A percentile compares a stretch with the other conserved stretches of the same genome.
phyloP scores from a whole-genome alignment of 2,888 invertebrate genomes.

The Tipula helvola region DNA sequence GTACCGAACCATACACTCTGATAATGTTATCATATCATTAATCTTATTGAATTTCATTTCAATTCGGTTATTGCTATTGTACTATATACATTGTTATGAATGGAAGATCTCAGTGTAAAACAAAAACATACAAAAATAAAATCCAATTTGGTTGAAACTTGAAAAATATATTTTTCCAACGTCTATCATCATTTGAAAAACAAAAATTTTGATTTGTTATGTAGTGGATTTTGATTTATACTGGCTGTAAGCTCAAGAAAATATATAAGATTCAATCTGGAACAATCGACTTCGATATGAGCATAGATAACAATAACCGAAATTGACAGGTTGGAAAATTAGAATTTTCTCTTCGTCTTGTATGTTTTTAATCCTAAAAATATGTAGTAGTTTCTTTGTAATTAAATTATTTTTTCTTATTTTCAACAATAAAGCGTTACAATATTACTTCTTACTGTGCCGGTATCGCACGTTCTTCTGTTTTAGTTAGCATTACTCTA shows the following conservation, averaged over 20 bases:
- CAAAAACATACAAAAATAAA: not conserved
- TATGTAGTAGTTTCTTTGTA: not conserved
- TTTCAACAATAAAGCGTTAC: too few relatives aligned
- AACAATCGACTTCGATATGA: not conserved
- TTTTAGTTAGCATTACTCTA: too few relatives aligned
- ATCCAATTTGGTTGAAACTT: not conserved
- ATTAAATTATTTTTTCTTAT: not conserved
- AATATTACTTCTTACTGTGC: too few relatives aligned
- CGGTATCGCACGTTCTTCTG: too few relatives aligned
- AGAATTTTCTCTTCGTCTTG: not conserved
- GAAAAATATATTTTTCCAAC: not conserved
- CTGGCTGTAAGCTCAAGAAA: not conserved
- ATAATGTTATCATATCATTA: not conserved
- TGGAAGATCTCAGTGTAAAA: not conserved
- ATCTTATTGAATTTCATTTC: not conserved
- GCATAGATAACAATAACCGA: not conserved
- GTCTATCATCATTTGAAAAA: not conserved
- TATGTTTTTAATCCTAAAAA: not conserved
- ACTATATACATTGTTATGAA: not conserved
- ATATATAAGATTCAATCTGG: not conserved
- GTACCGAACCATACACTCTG: not conserved
- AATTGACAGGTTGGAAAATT: not conserved
- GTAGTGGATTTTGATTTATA: not conserved
- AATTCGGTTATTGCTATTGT: not conserved
- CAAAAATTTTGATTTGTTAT: not conserved